A percentile compares a stretch with the other conserved stretches of the same genome.
These are phyloP conservation scores for Aleadryas rufinucha DNA, from an alignment of 2,113 vertebrate species.

Conservation along the genomic window DNA sequence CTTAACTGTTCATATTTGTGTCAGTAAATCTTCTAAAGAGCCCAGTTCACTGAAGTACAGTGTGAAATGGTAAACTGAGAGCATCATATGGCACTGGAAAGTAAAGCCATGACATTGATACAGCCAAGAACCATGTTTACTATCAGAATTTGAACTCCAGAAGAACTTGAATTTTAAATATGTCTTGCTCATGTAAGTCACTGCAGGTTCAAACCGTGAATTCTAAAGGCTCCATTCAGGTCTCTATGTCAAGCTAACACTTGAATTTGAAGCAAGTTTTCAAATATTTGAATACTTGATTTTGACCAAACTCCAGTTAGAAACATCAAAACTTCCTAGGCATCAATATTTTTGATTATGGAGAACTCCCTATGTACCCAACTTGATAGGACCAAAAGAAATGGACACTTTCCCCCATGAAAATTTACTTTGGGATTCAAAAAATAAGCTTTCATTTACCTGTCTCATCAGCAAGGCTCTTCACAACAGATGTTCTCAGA, in stretches of 20 bases:
- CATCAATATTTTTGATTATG: neutral
- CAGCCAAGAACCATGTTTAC: fast-evolving
- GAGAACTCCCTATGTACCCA: neutral
- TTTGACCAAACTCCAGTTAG: neutral
- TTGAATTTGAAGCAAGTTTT: neutral
- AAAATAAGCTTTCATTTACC: neutral
- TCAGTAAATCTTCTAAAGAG: neutral
- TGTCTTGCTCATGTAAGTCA: neutral
- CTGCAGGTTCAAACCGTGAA: neutral
- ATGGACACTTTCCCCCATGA: fast-evolving
- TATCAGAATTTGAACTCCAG: neutral
- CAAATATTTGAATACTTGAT: neutral
- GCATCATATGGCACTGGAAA: neutral
- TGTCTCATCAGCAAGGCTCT: neutral
- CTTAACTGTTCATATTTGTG: neutral
- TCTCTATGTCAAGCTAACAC: neutral
- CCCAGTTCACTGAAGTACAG: neutral
- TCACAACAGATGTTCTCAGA: neutral
- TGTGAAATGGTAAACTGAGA: neutral
- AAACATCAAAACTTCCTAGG: neutral
- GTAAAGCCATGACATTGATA: neutral
- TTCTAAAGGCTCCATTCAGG: neutral
- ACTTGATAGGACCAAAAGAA: neutral
- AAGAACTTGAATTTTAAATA: neutral
- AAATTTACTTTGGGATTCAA: neutral